Percentiles rank a stretch among this genome's conserved stretches.
These are phyloP conservation scores for Phenganax marumi DNA, from an alignment of 92 coral and sea anemone genomes.

Conservation along the genomic window DNA sequence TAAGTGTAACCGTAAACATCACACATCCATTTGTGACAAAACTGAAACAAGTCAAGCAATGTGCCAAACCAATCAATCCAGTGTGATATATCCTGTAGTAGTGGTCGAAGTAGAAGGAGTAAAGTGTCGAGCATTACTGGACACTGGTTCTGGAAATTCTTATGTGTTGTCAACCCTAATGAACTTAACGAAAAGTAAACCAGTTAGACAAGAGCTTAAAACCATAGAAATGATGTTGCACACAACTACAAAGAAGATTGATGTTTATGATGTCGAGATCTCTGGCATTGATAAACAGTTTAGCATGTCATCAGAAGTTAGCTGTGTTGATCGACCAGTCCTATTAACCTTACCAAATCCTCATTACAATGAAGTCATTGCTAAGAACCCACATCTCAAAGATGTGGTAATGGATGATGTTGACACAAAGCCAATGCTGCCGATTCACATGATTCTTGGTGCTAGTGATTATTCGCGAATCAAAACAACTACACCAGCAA, in stretches of 20 bases:
- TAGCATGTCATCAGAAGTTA: not conserved
- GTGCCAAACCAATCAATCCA: not conserved
- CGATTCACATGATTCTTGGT: not conserved
- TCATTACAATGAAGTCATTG: conserved; percentile 4
- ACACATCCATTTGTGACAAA: conserved; percentile 25
- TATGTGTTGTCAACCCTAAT: not conserved
- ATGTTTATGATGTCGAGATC: not conserved
- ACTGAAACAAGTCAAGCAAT: not conserved
- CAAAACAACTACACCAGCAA: conserved; percentile 13
- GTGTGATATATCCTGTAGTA: conserved; percentile 30
- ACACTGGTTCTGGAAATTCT: conserved; percentile 35
- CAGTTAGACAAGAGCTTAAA: conserved; percentile 7
- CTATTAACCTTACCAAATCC: conserved; percentile 22
- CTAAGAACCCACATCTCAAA: not conserved
- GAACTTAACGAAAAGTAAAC: not conserved
- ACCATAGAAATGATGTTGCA: conserved; percentile 7
- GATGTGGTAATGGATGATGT: not conserved
- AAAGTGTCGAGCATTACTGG: not conserved
- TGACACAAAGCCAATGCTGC: not conserved
- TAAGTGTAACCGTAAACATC: conserved; percentile 17
- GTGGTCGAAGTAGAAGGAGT: conserved; percentile 13
- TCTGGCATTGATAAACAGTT: not conserved
- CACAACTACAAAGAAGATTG: not conserved
- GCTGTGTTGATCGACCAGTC: conserved; percentile 2
- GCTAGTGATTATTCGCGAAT: not conserved